Percentiles rank a stretch among this genome's conserved stretches.
Evolutionary conservation across 1,140 invertebrate genomes (phyloP).

Genomic region (Cataglyphis hispanica): DNA sequence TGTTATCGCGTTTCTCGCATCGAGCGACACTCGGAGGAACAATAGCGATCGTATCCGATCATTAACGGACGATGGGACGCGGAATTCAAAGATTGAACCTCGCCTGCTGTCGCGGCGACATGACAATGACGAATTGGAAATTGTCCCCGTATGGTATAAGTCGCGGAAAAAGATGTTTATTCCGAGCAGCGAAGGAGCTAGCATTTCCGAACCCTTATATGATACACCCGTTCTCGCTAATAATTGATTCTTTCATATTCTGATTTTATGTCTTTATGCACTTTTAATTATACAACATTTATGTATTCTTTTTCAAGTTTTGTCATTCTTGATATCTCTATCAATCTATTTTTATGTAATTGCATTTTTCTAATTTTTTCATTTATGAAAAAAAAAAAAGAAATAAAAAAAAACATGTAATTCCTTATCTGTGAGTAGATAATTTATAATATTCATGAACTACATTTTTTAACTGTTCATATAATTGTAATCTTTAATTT

Average conservation of each 20-base stretch:
- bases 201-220: neutral
- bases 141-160: slow-evolving; percentile 28
- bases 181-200: neutral
- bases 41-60: slow-evolving; percentile 42
- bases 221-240: neutral
- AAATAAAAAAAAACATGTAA: too few relatives aligned
- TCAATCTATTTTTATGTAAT: neutral
- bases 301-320: too few relatives aligned
- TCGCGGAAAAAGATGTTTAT: slow-evolving; percentile 44
- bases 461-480: too few relatives aligned
- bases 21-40: slow-evolving; percentile 55
- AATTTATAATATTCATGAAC: too few relatives aligned
- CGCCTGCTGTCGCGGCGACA: neutral
- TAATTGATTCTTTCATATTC: neutral
- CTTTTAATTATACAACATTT: neutral
- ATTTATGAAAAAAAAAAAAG: too few relatives aligned
- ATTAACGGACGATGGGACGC: slow-evolving; percentile 43
- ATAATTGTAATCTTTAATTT: too few relatives aligned
- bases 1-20: slow-evolving; percentile 60
- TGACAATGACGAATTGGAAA: slow-evolving; percentile 55
- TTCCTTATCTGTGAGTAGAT: too few relatives aligned
- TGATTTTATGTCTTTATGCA: neutral
- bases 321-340: neutral
- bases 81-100: slow-evolving; percentile 26
- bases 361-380: neutral